A percentile compares a stretch with the other conserved stretches of the same genome.
Conservation (phyloP, 2,797 vertebrate species). For the Sebastiscus tertius region DNA sequence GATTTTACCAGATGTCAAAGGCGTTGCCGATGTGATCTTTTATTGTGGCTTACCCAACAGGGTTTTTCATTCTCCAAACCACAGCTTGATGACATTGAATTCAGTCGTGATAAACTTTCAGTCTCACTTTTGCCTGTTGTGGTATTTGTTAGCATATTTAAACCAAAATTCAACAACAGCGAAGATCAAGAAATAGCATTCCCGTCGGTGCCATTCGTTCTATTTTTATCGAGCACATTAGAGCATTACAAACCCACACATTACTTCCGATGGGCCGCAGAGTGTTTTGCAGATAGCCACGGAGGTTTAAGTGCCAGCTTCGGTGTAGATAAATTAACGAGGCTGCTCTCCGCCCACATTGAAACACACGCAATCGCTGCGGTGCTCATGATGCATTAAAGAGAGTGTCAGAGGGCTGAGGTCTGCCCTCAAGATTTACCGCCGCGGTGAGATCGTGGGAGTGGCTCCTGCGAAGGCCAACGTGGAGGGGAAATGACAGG, state of each 20-base stretch:
- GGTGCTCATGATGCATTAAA: conserved; percentile 70
- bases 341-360: conserved; percentile 49
- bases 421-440: conserved; percentile 67
- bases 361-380: conserved; percentile 33
- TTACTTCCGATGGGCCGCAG: conserved; percentile 32
- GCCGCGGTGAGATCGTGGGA: conserved; percentile 24
- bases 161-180: background rate
- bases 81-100: background rate
- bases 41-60: background rate
- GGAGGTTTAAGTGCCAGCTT: conserved; percentile 66
- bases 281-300: conserved; percentile 42
- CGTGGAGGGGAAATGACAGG: conserved; percentile 32
- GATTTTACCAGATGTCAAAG: background rate
- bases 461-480: conserved; percentile 29
- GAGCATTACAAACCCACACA: conserved; percentile 43
- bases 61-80: background rate
- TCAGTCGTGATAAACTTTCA: background rate
- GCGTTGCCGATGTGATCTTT: background rate
- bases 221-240: conserved; percentile 26
- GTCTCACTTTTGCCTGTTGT: background rate
- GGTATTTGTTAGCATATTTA: background rate
- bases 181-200: background rate
- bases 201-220: background rate
- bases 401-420: conserved; percentile 51
- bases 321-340: conserved; percentile 70